Evolutionary conservation across 2,113 vertebrate species (phyloP).

Genomic region (Pavo muticus): DNA sequence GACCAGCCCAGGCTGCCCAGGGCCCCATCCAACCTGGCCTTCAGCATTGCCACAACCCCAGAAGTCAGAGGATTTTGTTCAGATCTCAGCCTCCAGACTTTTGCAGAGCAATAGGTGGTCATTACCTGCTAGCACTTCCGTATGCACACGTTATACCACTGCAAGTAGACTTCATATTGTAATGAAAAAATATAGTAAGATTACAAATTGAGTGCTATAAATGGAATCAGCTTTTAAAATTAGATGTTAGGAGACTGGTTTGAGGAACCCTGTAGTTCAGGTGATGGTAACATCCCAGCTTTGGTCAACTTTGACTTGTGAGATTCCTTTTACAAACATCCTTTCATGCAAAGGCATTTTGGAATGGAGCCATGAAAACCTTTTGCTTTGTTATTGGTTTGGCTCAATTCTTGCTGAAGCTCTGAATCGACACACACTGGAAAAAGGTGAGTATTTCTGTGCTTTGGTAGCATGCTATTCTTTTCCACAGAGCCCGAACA

Average conservation of each 20-base stretch:
- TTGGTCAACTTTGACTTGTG: background rate
- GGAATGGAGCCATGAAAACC: background rate
- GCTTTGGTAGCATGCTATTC: background rate
- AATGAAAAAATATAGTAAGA: background rate
- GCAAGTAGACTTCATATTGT: fast-evolving
- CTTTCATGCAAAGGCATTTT: background rate
- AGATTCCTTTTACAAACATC: background rate
- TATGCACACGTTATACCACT: fast-evolving
- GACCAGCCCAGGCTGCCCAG: too few relatives aligned
- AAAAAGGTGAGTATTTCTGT: background rate
- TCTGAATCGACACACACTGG: background rate
- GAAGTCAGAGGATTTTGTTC: background rate
- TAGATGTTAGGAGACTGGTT: too few relatives aligned
- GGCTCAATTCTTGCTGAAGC: background rate
- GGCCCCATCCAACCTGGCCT: too few relatives aligned
- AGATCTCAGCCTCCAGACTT: background rate
- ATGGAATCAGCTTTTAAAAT: background rate
- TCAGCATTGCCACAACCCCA: background rate
- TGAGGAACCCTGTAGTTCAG: too few relatives aligned
- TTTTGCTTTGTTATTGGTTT: background rate
- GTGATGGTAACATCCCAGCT: background rate
- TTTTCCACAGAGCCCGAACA: background rate
- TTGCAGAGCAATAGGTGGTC: background rate
- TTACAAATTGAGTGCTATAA: fast-evolving
- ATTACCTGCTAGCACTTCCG: background rate